Percentiles rank a stretch among this genome's conserved stretches.
phyloP scores from a whole-genome alignment of 2,797 vertebrate species.

The Neoniphon sammara region DNA sequence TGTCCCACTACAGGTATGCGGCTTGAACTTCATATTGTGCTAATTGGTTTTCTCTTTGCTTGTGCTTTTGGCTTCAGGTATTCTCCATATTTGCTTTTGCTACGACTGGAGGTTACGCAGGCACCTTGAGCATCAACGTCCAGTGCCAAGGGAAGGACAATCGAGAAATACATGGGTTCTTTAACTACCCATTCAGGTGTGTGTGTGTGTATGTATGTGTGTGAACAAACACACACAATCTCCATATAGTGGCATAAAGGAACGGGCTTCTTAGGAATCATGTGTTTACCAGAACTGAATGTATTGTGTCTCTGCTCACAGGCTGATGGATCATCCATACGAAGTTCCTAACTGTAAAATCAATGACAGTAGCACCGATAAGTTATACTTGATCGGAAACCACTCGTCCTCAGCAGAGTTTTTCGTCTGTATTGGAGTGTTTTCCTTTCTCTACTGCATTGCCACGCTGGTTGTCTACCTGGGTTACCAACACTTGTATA shows the following conservation, averaged over 20 bases:
- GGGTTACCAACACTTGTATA: conserved; percentile 89
- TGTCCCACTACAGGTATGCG: no score
- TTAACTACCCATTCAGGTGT: conserved; percentile 89
- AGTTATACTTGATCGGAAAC: conserved; percentile 83
- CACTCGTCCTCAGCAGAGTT: conserved; percentile 90
- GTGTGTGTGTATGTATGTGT: conserved; percentile 55
- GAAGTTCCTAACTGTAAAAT: conserved; percentile 79
- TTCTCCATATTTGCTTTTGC: conserved; percentile 96
- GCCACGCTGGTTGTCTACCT: conserved; percentile 89
- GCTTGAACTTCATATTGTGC: conserved; percentile 7
- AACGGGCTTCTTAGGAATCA: not conserved
- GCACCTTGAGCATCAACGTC: conserved; percentile 81
- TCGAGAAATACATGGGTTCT: conserved; percentile 69
- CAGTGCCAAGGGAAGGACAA: conserved; percentile 38
- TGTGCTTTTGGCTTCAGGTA: conserved; percentile 77
- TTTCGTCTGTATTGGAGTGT: conserved; percentile 90
- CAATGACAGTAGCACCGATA: not conserved
- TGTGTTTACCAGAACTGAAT: not conserved
- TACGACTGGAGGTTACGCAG: conserved; percentile 88
- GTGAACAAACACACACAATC: not conserved
- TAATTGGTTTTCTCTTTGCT: conserved; percentile 5
- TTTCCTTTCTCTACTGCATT: conserved; percentile 91
- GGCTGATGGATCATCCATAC: conserved; percentile 85
- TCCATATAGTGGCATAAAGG: not conserved
- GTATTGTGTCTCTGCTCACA: conserved; percentile 53